These are phyloP conservation scores for Pseudococcus longispinus DNA, from an alignment of 2,888 invertebrate genomes.

Conservation along the genomic window DNA sequence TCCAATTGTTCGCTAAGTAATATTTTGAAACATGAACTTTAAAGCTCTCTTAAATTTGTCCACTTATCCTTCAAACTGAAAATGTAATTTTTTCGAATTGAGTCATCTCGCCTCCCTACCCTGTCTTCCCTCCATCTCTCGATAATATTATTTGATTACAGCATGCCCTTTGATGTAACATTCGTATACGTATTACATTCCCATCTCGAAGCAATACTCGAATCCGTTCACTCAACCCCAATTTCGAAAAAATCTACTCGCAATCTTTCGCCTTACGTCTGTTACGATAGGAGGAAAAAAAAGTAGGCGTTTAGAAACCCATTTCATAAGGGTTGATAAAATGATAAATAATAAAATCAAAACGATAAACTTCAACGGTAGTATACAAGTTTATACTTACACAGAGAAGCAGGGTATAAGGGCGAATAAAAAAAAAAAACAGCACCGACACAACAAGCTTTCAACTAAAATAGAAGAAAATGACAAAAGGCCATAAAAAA, in stretches of 20 bases:
- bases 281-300: background rate
- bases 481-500: conserved; percentile 36
- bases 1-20: too few relatives aligned
- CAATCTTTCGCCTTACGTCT: background rate
- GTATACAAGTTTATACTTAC: too few relatives aligned
- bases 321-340: background rate
- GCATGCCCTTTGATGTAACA: too few relatives aligned
- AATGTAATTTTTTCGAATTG: too few relatives aligned
- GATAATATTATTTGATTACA: too few relatives aligned
- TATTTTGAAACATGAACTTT: too few relatives aligned
- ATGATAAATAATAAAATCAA: conserved; percentile 38
- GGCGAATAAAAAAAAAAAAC: background rate
- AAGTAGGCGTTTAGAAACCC: background rate
- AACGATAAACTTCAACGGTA: conserved; percentile 2
- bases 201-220: background rate
- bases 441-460: conserved; percentile 4
- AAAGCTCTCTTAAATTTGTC: too few relatives aligned
- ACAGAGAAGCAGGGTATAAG: background rate
- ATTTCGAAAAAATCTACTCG: background rate
- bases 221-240: background rate
- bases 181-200: background rate
- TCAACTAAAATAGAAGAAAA: conserved; percentile 40
- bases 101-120: too few relatives aligned
- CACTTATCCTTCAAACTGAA: too few relatives aligned
- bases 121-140: too few relatives aligned